Conservation (phyloP, 2,113 vertebrate genomes). For the sheep (Ovis aries) region ARS-UI_Ramb_v3.0 NC_056059.1:55610501-55611000, state of each 20-base stretch:
- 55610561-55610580: neutral
- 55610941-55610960: neutral
- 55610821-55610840: neutral
- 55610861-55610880: neutral
- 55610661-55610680: neutral
- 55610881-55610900: neutral
- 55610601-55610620: neutral
- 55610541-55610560: neutral
- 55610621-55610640: neutral
- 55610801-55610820: neutral
- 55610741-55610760: neutral
- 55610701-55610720: neutral
- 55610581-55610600: neutral
- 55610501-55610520: neutral
- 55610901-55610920: neutral
- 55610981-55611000: neutral
- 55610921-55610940: neutral
- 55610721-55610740: fast-evolving
- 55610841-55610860: neutral
- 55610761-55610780: neutral
- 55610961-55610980: neutral
- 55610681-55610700: neutral
- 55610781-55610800: neutral
- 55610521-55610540: neutral
- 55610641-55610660: neutral